Evolutionary conservation across 2,888 invertebrate species (phyloP), one percentile per base, ranked within the genome.

Genomic region (Epinotia demarniana): DNA sequence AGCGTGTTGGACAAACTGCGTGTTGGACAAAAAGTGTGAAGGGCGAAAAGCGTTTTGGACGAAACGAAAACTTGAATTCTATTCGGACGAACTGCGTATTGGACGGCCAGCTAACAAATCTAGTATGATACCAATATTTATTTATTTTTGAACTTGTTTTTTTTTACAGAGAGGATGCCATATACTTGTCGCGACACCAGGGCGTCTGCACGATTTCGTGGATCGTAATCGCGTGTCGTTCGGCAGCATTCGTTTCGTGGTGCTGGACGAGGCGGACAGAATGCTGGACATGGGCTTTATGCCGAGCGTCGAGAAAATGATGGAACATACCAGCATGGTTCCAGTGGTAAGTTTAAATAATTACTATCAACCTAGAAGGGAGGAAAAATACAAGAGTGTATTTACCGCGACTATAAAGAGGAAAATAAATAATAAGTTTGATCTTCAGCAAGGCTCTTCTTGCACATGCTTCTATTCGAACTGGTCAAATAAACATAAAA

Each of bases 281-380:
- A 99, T 99, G 99, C 95, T 99, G 84, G 99, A 99, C 92, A 99
- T 99, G 99, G 99, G 99, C 84, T 99, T 99, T 91, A 98, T 99
- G 89, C 98, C 98, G 0, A 98, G 98, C 85, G 97, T 99, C 74
- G 97, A 98, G 83, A 97, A 97, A 85, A 97, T 98, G 88, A 95
- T 98, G 88, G 93, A 95, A 0, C 96, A 98, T 84, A 88, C 95
- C 6, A 96, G 96, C 4, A 99, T 99, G 99, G 98, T 98, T 27
- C 90, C 95, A 0, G 96, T 96, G 78, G 96, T 96, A 86, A 94
- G 95, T 53, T 16, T 16, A n/a, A 33, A 6, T 0, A 33, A n/a
- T 49, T 53, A 49, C 6, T n/a, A 53, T 16, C 13, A 49, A 27
- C 13, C 16, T 49, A 16, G 4, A 16, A 49, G 16, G 4, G 0